Evolutionary conservation across 2,888 invertebrate species (phyloP).

Genomic region (Chymomyza procnemis): DNA sequence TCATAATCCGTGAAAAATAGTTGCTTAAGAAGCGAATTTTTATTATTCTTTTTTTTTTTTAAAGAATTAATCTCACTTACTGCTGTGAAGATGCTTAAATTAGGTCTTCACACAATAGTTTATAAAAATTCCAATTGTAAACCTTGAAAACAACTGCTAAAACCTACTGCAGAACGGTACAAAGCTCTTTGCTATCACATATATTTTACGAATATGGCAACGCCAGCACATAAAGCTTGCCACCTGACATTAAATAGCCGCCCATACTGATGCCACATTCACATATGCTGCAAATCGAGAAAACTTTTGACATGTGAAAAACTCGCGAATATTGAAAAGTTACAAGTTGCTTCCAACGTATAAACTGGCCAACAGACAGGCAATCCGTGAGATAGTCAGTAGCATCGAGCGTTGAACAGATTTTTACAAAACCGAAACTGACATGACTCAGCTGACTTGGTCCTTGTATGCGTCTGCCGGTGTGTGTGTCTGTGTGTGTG

Average conservation of each 20-base stretch:
- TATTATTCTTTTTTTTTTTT: no score
- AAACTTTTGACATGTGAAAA: background rate
- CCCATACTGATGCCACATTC: background rate
- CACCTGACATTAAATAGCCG: background rate
- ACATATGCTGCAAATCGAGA: background rate
- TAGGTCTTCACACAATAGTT: no score
- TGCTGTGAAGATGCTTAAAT: no score
- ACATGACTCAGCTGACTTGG: constrained; percentile 25
- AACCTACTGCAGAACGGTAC: no score
- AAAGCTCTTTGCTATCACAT: no score
- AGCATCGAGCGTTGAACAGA: constrained; percentile 1
- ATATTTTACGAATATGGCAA: background rate
- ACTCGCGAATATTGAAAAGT: background rate
- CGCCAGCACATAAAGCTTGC: background rate
- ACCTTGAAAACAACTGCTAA: no score
- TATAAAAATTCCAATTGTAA: no score
- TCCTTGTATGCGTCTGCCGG: constrained; percentile 1
- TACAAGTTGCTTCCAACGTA: background rate
- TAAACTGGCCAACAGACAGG: background rate
- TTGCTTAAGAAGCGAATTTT: no score
- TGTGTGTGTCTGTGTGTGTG: background rate
- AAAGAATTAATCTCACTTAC: no score
- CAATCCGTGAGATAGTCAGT: background rate
- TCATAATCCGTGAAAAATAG: no score
- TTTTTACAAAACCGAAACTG: constrained; percentile 19